Evolutionary conservation across 1,140 invertebrate genomes (phyloP).

Genomic region (Geopemphigus sp.): DNA sequence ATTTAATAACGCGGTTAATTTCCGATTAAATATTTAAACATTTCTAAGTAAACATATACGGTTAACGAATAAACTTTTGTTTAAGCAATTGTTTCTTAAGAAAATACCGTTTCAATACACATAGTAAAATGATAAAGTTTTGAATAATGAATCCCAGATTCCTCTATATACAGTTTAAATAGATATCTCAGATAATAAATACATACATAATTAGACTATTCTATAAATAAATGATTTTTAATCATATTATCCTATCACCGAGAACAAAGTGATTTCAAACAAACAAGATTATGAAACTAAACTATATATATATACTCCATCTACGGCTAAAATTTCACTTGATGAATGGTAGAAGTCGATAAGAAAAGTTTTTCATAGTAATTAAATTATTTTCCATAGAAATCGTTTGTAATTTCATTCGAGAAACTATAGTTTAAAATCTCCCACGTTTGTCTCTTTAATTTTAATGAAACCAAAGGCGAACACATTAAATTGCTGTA

Average conservation of each 20-base stretch:
- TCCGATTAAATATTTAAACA: background rate
- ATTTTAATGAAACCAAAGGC: background rate
- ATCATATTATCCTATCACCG: background rate
- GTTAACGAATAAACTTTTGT: background rate
- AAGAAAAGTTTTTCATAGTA: background rate
- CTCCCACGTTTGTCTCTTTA: background rate
- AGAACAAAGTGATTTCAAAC: background rate
- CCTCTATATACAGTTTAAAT: background rate
- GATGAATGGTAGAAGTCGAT: background rate
- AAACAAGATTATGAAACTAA: background rate
- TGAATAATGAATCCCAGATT: background rate
- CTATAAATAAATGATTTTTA: background rate
- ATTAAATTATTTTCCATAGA: slow-evolving; percentile 1
- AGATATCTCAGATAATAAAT: background rate
- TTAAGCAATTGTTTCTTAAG: background rate
- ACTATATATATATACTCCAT: background rate
- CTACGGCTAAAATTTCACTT: background rate
- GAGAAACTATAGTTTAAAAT: background rate
- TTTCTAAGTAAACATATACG: background rate
- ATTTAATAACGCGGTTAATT: too few species aligned
- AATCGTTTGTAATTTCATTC: background rate
- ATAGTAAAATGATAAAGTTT: background rate
- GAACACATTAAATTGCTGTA: background rate
- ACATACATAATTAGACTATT: background rate
- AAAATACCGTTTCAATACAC: background rate